Conservation (phyloP, 2,113 vertebrate species). For the Perca fluviatilis region DNA sequence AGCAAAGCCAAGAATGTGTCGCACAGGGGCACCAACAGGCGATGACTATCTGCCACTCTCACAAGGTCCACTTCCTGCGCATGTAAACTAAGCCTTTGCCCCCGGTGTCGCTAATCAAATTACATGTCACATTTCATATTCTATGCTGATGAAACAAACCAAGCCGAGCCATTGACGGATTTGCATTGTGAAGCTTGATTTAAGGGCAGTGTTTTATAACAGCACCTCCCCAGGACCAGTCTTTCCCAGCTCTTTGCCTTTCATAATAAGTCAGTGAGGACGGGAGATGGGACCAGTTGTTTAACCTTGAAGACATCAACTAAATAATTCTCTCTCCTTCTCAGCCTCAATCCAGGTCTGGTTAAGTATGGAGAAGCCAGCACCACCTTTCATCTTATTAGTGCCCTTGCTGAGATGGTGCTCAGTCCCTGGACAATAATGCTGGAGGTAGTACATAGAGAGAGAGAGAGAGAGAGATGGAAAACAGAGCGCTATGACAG, state of each 20-base stretch:
- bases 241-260: slow-evolving; percentile 47
- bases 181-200: slow-evolving; percentile 73
- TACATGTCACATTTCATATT: slow-evolving; percentile 70
- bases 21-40: slow-evolving; percentile 37
- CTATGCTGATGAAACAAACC: slow-evolving; percentile 37
- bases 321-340: slow-evolving; percentile 62
- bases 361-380: slow-evolving; percentile 75
- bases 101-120: slow-evolving; percentile 69
- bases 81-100: slow-evolving; percentile 58
- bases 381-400: slow-evolving; percentile 80
- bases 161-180: slow-evolving; percentile 53
- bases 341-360: slow-evolving; percentile 51
- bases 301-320: slow-evolving; percentile 82
- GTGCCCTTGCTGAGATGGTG: slow-evolving; percentile 70
- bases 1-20: slow-evolving; percentile 38
- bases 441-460: slow-evolving; percentile 34
- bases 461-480: slow-evolving; percentile 12
- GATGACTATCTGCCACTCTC: slow-evolving; percentile 52
- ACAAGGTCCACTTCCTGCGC: slow-evolving; percentile 38
- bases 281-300: slow-evolving; percentile 65
- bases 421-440: slow-evolving; percentile 74
- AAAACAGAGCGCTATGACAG: slow-evolving; percentile 46
- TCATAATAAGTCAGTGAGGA: slow-evolving; percentile 70
- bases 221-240: slow-evolving; percentile 37
- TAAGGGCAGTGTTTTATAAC: slow-evolving; percentile 68